Evolutionary conservation across 2,113 vertebrate species (phyloP).

Genomic region (Eulemur rufifrons): DNA sequence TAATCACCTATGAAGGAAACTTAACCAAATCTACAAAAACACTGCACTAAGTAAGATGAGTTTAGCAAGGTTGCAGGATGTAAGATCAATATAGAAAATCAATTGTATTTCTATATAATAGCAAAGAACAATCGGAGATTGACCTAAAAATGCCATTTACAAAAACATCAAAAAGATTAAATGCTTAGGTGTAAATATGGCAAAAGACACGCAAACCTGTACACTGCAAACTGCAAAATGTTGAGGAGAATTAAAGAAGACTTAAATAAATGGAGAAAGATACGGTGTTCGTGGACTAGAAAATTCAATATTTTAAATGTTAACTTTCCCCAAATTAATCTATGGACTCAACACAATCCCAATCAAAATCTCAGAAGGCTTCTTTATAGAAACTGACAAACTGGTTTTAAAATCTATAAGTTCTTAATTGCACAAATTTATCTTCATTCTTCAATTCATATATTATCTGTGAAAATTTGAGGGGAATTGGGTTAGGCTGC

Average conservation of each 20-base stretch:
- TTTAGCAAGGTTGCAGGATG: background rate
- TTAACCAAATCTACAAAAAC: background rate
- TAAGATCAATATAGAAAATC: background rate
- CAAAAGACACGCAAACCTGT: background rate
- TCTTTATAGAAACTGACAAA: background rate
- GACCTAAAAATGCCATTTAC: background rate
- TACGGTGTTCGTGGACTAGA: fast-evolving
- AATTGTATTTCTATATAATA: background rate
- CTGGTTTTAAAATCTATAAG: background rate
- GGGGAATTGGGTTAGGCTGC: background rate
- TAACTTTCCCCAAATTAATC: background rate
- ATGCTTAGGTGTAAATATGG: too few relatives aligned
- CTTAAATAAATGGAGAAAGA: background rate
- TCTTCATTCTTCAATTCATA: background rate
- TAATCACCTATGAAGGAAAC: background rate
- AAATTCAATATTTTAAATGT: background rate
- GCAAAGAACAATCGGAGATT: background rate
- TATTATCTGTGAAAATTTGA: too few relatives aligned
- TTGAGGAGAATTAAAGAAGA: background rate
- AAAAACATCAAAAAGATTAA: background rate
- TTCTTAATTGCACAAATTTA: background rate
- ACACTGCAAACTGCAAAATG: background rate
- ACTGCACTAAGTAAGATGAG: background rate
- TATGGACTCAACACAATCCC: too few relatives aligned
- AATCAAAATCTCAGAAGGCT: background rate